Evolutionary conservation across 2,113 vertebrate species (phyloP), one percentile per base, ranked within the genome.

Genomic region (Rhinoderma darwinii): DNA sequence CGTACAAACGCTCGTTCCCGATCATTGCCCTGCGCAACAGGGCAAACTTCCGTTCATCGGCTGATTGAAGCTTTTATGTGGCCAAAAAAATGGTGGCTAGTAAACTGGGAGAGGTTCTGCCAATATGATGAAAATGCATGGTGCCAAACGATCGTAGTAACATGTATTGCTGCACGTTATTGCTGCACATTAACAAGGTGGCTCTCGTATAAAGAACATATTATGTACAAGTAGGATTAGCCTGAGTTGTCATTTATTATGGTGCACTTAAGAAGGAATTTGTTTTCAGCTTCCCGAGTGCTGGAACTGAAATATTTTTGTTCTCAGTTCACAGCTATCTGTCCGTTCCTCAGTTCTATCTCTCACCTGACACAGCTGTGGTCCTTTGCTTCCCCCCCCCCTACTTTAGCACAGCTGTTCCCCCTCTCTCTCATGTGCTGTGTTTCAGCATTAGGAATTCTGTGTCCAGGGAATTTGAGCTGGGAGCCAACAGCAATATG

Each of bases 311-410:
- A 41, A 82, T 82, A 22, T 81, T 54, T 68, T 59, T 54, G 37
- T 30, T 50, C 47, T 59, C 44, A 7, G 68, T 74, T 72, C 22
- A 66, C 18, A 41, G 35, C 50, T 81, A 86, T 73, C 44, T 86
- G 30, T 86, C 66, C 32, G 25, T 81, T 73, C 50, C 51, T 51
- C 61, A 54, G 32, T 80, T 32, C 63, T 80, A 43, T 86, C 66
- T 86, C 85, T 86, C 85, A 86, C 85, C 85, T 86, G 85, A 82
- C 85, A 86, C 85, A 87, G 86, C 78, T 87, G 86, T 87, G 78
- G 78, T 56, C 68, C 79, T 75, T 82, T 75, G 79, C 44, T n/a
- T n/a, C 79, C 66, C 51, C 59, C 77, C 43, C 39, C n/a, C 54
- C 2, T 25, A 74, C 50, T 39, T n/a, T 47, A 82, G 79, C 54